Base-by-base conservation (phyloP, 2,888 invertebrate genomes). In the Chrysolina haemoptera region DNA sequence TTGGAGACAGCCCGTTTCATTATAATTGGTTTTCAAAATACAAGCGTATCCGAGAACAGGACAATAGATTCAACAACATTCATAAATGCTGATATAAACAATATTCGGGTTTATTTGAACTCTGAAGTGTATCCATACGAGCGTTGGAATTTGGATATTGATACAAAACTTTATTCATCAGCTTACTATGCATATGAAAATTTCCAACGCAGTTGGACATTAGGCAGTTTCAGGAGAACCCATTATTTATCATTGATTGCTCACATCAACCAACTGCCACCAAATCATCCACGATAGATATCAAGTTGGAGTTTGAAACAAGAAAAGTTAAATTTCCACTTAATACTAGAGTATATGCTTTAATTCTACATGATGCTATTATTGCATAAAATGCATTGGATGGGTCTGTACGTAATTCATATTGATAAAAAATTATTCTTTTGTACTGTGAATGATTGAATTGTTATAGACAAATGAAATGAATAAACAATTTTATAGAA, bases 11-110 rank as follows among this genome's bases (percentile, higher is more conserved):
- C 5, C 5, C 27, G 27, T 27, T 27, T 27, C 27, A 66, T 66
- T 11, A 66, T 66, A 3, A 66, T 66, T 11, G 66, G 66, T n/a
- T 66, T 66, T 22, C 20, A 66, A 43, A 46, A 12, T 22, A 43
- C 48, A 20, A 35, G 14, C 18, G 12, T n/a, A 27, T 66, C 16
- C 16, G 66, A 66, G 22, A 27, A 46, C n/a, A 66, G 48, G 48
- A 11, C n/a, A 41, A 43, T 16, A 16, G 46, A 16, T 22, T 18
- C 20, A 18, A 66, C 66, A 22, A 46, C 48, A 50, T 66, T 46
- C 40, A 66, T 41, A n/a, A 46, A 18, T 65, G 65, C 65, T 12
- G 65, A 66, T 48, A 66, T 48, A 16, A 66, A 48, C 14, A 66
- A 50, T 55, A 55, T 55, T 22, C 22, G 55, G 11, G 55, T 55